phyloP scores from a whole-genome alignment of 2,888 invertebrate genomes.

The Apomyelois bistriatella region DNA sequence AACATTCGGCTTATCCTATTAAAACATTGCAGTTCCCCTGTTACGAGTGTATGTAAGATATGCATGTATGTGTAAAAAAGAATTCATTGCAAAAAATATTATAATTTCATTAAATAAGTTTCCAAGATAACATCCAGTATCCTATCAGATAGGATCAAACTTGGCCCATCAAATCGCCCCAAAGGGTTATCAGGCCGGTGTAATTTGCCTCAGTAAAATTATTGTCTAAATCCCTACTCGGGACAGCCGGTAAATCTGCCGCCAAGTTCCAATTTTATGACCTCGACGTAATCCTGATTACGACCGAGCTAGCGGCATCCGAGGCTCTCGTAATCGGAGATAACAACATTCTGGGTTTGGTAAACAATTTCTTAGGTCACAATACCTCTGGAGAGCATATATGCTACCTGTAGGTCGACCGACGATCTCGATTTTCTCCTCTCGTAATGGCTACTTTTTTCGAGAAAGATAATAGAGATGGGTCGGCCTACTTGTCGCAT shows the following conservation, averaged over 20 bases:
- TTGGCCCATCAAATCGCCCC: not conserved
- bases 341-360: not conserved
- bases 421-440: no score
- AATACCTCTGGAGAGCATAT: not conserved
- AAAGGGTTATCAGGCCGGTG: not conserved
- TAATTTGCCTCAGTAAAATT: conserved; percentile 6
- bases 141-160: not conserved
- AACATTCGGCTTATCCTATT: no score
- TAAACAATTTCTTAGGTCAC: not conserved
- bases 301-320: not conserved
- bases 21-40: no score
- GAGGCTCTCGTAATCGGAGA: not conserved
- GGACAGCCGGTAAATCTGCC: conserved; percentile 6
- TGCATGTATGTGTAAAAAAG: no score
- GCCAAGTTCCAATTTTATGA: conserved; percentile 3
- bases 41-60: no score
- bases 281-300: conserved; percentile 5
- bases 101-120: no score
- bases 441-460: no score
- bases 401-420: no score
- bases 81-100: no score
- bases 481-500: no score
- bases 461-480: no score
- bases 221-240: not conserved
- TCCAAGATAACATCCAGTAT: no score